Conservation (phyloP, 2,113 vertebrate species). For the Phodopus roborovskii region DNA sequence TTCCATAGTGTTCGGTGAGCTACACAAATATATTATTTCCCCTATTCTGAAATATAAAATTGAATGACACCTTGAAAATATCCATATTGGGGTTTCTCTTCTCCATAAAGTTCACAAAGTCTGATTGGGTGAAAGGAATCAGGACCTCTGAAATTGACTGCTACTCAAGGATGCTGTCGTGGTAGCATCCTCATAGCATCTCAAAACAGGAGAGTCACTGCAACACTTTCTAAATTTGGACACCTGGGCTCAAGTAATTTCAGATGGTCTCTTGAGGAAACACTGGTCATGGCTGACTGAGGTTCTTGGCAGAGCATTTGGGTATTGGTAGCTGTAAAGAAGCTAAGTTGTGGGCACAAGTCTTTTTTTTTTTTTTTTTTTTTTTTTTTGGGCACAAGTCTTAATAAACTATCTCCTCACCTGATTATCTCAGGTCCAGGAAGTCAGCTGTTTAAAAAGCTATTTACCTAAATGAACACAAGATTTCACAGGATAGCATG, state of each 20-base stretch:
- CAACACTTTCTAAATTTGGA: not conserved
- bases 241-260: not conserved
- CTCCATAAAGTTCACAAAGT: not conserved
- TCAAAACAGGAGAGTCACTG: not conserved
- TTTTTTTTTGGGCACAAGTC: not conserved
- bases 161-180: not conserved
- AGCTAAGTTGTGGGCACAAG: not conserved
- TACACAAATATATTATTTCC: not conserved
- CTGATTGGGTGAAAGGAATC: not conserved
- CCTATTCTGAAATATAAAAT: not conserved
- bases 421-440: not conserved
- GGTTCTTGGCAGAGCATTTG: not conserved
- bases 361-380: too few relatives aligned
- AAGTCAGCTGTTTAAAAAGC: not conserved
- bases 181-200: not conserved
- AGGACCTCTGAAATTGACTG: not conserved
- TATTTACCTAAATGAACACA: slow-evolving; percentile 18
- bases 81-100: not conserved
- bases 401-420: not conserved
- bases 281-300: not conserved
- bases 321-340: not conserved
- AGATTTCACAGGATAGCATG: slow-evolving; percentile 36
- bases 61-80: not conserved
- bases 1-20: not conserved
- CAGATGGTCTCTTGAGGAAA: not conserved